Percentiles rank a stretch among this genome's conserved stretches.
Conservation (phyloP, 1,140 invertebrate species). For the Lepidurus arcticus region DNA sequence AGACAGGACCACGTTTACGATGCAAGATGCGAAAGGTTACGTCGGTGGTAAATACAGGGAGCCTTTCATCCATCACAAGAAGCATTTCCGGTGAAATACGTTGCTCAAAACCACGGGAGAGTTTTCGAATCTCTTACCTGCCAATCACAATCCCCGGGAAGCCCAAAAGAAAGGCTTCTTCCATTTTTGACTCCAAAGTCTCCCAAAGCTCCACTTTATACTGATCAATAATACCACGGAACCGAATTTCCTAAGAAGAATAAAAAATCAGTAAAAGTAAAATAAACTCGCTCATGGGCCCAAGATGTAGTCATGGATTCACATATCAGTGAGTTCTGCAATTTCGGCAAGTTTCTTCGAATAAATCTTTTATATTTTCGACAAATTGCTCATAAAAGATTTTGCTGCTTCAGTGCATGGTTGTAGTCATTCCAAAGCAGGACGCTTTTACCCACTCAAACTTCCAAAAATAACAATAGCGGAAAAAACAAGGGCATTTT, state of each 20-base stretch:
- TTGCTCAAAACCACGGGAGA: neutral
- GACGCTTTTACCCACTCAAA: neutral
- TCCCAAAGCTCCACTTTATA: neutral
- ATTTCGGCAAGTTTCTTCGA: too few species aligned
- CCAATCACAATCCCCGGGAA: neutral
- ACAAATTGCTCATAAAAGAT: neutral
- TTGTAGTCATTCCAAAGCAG: neutral
- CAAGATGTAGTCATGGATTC: too few species aligned
- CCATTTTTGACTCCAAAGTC: neutral
- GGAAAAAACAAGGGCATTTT: neutral
- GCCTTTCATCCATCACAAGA: conserved; percentile 18
- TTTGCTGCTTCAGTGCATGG: neutral
- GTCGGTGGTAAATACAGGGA: neutral
- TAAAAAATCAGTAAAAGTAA: neutral
- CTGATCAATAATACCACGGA: conserved; percentile 1
- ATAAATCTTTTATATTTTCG: too few species aligned
- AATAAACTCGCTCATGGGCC: too few species aligned
- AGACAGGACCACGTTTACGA: neutral
- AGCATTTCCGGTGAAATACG: neutral
- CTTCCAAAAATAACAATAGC: neutral
- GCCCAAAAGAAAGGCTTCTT: neutral
- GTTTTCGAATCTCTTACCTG: neutral
- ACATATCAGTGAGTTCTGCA: too few species aligned
- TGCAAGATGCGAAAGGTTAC: neutral
- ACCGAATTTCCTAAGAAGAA: neutral